A percentile compares a stretch with the other conserved stretches of the same genome.
phyloP scores from a whole-genome alignment of 2,113 vertebrate species.

The Melospiza melodia region DNA sequence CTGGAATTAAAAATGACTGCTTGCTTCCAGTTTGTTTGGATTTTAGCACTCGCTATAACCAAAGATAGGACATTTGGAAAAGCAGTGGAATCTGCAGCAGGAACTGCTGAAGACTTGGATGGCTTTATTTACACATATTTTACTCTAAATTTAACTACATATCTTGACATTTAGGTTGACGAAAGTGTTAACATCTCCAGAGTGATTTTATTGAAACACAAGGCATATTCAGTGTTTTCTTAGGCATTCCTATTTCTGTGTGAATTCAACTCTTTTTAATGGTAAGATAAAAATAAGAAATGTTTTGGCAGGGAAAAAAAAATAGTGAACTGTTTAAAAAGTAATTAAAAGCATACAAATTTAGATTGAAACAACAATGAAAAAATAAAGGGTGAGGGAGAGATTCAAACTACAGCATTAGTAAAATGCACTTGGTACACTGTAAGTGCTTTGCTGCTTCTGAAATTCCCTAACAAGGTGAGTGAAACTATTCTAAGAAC shows the following conservation, averaged over 20 bases:
- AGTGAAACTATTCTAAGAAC: constrained; percentile 72
- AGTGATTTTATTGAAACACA: constrained; percentile 26
- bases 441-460: constrained; percentile 63
- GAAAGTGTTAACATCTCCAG: constrained; percentile 40
- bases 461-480: constrained; percentile 80
- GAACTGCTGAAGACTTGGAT: constrained; percentile 37
- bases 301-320: constrained; percentile 32
- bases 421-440: constrained; percentile 17
- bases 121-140: constrained; percentile 60
- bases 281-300: constrained; percentile 4
- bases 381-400: neutral
- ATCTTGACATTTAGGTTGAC: constrained; percentile 50
- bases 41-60: constrained; percentile 43
- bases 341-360: constrained; percentile 9
- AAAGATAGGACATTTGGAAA: constrained; percentile 54
- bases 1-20: neutral
- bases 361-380: neutral
- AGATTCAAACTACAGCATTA: neutral
- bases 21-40: constrained; percentile 28
- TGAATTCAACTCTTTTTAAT: neutral
- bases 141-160: constrained; percentile 62
- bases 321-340: neutral
- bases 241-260: neutral
- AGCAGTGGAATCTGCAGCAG: constrained; percentile 39
- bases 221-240: neutral